These are phyloP conservation scores for Heterodera filipjevi DNA, from an alignment of 2,888 invertebrate genomes.

Conservation along the genomic window DNA sequence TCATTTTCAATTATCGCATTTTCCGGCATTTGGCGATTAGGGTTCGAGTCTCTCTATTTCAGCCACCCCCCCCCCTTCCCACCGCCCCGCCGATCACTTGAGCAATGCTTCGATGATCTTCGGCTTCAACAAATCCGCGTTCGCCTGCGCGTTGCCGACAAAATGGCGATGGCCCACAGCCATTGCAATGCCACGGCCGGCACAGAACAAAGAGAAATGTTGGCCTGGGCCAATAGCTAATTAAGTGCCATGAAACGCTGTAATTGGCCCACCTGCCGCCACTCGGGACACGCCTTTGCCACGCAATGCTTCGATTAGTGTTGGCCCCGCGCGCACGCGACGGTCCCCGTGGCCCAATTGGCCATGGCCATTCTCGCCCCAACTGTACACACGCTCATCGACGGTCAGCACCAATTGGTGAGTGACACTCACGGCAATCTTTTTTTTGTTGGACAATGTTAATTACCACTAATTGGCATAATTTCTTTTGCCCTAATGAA, in stretches of 20 bases:
- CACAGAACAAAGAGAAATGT: constrained; percentile 74
- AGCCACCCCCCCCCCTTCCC: background rate
- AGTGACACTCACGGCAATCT: constrained; percentile 71
- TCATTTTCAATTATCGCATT: no score
- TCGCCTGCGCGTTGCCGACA: constrained; percentile 63
- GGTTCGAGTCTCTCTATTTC: no score
- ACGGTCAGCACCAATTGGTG: constrained; percentile 72
- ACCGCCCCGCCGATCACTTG: constrained; percentile 50
- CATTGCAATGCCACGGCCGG: constrained; percentile 75
- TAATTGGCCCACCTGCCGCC: constrained; percentile 39
- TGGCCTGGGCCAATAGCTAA: constrained; percentile 29
- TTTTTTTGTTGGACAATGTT: no score
- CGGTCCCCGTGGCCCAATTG: constrained; percentile 61
- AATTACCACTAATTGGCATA: background rate
- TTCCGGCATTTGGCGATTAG: no score
- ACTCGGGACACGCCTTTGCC: constrained; percentile 72
- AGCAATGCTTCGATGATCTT: constrained; percentile 70
- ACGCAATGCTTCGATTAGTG: constrained; percentile 72
- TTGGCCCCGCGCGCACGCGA: constrained; percentile 70
- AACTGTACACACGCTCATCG: constrained; percentile 74
- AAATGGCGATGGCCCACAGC: constrained; percentile 75
- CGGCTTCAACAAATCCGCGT: constrained; percentile 67
- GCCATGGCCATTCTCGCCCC: constrained; percentile 74
- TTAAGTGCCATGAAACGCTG: background rate
- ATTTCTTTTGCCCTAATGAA: background rate